Base-by-base conservation (phyloP, 1,140 invertebrate genomes). In the Pogonus chalceus region DNA sequence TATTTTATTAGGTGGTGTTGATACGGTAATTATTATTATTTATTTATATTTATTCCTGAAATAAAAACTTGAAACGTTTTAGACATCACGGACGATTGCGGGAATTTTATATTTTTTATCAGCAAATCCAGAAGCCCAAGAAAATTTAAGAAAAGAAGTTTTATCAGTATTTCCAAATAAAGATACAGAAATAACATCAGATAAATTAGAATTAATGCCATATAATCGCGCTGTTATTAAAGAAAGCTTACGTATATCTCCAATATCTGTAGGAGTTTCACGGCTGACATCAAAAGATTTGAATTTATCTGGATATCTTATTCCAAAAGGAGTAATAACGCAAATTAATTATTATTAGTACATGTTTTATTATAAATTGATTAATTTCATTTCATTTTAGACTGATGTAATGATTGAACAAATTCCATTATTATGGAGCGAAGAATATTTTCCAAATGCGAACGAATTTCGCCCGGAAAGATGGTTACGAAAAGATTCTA, bases 1-100 rank as follows among this genome's bases (percentile, higher is more conserved):
- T 64, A 82, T 86, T 76, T 55, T 89, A 21, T 74, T 85, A 53
- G 85, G 83, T 18, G 87, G 86, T 46, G 77, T 88, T 23, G 87
- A 90, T 69, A 89, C 85, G 58, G 83, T 85, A 70, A 72, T 7
- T 43, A 12, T 12, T 31, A 31, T 7, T 7, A 31, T 31, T 7
- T 14, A 7, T 7, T 7, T 7, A 4, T 7, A 14, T 31, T 31
- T 31, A 31, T 31, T 14, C 14, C 4, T 7, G 26, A n/a, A n/a
- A 31, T 31, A 31, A 31, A 14, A 43, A 12, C 7, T 43, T 43
- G 18, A 2, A 56, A 20, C 14, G 37, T 53, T 56, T 3, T 37
- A 66, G 64, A 66, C 64, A 12, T 58, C 61, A 20, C 57, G 53
- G 58, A 46, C 59, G 10, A 35, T 60, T 22, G 62, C 22, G 1